These are phyloP conservation scores for Microcebus jonahi DNA, from an alignment of 2,113 vertebrate species.

Conservation along the genomic window DNA sequence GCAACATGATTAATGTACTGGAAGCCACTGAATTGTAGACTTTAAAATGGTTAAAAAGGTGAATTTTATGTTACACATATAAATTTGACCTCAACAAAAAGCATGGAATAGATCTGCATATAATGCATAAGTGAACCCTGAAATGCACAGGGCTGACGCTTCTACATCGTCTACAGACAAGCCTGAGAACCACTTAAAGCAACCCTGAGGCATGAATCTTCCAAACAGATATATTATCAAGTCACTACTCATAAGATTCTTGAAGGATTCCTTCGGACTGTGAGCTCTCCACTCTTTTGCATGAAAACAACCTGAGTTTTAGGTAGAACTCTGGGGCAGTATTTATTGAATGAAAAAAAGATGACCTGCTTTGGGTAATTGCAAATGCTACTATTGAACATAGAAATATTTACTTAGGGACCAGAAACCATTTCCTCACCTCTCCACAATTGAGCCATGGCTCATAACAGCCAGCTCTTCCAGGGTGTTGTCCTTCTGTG, in stretches of 20 bases:
- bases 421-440: not conserved
- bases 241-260: not conserved
- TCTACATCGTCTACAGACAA: not conserved
- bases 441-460: not conserved
- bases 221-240: not conserved
- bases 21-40: not conserved
- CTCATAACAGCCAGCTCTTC: not conserved
- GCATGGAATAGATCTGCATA: not conserved
- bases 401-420: not conserved
- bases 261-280: not conserved
- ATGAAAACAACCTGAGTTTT: not conserved
- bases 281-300: not conserved
- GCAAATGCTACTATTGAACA: not conserved
- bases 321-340: not conserved
- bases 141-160: not conserved
- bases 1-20: not conserved
- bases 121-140: not conserved
- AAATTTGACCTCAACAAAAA: not conserved
- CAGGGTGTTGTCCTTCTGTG: not conserved
- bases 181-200: not conserved
- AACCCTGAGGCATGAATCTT: not conserved
- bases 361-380: not conserved
- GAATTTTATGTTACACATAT: not conserved
- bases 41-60: not conserved
- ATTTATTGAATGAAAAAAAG: not conserved